Evolutionary conservation across 2,888 invertebrate genomes (phyloP).

Genomic region (Apodemia hepburni): DNA sequence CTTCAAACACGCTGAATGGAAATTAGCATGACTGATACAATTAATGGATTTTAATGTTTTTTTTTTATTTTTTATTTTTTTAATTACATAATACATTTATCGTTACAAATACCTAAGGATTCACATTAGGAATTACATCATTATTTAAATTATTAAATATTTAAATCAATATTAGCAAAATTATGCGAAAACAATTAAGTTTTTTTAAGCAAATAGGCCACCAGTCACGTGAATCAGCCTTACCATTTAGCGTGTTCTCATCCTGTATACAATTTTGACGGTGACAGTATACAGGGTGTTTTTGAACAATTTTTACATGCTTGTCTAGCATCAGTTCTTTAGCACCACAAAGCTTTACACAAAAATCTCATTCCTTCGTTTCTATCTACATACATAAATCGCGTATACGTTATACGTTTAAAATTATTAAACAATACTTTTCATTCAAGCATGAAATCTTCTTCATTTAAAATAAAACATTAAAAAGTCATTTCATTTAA

Average conservation of each 20-base stretch:
- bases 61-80: conserved; percentile 40
- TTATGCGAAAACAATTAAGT: conserved; percentile 19
- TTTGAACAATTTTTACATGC: conserved; percentile 10
- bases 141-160: conserved; percentile 71
- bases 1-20: conserved; percentile 70
- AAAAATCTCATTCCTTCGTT: conserved; percentile 16
- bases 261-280: conserved; percentile 17
- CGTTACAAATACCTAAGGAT: conserved; percentile 56
- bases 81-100: conserved; percentile 57
- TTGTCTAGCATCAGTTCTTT: conserved; percentile 40
- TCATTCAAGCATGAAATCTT: conserved; percentile 18
- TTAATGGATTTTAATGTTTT: conserved; percentile 40
- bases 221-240: conserved; percentile 47
- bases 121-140: conserved; percentile 48
- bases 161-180: conserved; percentile 19
- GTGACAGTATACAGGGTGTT: conserved; percentile 4
- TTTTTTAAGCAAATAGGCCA: conserved; percentile 27
- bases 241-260: conserved; percentile 56
- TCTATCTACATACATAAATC: conserved; percentile 14
- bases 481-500: neutral
- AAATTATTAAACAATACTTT: conserved; percentile 15
- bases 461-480: conserved; percentile 11
- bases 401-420: conserved; percentile 25
- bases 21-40: conserved; percentile 65
- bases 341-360: conserved; percentile 57